phyloP scores from a whole-genome alignment of 2,888 invertebrate genomes.

The Pandemis cinnamomeana region DNA sequence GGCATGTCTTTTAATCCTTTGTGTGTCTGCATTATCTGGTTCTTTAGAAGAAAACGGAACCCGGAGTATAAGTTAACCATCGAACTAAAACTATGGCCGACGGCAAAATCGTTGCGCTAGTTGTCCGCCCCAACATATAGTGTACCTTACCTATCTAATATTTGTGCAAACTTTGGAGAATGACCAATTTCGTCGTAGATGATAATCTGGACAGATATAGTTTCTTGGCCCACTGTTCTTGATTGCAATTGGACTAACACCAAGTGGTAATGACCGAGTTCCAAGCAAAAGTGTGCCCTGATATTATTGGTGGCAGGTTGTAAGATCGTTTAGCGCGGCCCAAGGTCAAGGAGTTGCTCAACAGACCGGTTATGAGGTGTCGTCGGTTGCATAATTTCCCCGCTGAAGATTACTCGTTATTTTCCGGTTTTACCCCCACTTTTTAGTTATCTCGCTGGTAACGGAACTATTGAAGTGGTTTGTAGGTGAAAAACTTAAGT shows the following conservation, averaged over 20 bases:
- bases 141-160: slow-evolving; percentile 9
- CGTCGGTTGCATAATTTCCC: slow-evolving; percentile 69
- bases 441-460: background rate
- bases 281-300: slow-evolving; percentile 65
- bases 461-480: too few species aligned
- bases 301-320: slow-evolving; percentile 54
- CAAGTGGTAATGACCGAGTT: slow-evolving; percentile 73
- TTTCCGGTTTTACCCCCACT: slow-evolving; percentile 19
- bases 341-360: slow-evolving; percentile 78
- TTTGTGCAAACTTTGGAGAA: slow-evolving; percentile 54
- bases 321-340: slow-evolving; percentile 54
- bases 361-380: slow-evolving; percentile 65
- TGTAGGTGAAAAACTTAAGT: too few species aligned
- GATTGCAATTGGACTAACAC: slow-evolving; percentile 79
- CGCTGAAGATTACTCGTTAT: slow-evolving; percentile 44
- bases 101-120: background rate
- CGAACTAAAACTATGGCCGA: too few species aligned
- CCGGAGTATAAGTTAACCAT: too few species aligned
- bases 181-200: slow-evolving; percentile 50
- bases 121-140: slow-evolving; percentile 12
- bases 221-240: slow-evolving; percentile 77
- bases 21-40: too few species aligned
- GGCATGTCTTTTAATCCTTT: too few species aligned
- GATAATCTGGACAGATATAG: slow-evolving; percentile 60
- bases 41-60: too few species aligned